Conservation (phyloP, 1,140 invertebrate species). For the Drosophila subobscura region DNA sequence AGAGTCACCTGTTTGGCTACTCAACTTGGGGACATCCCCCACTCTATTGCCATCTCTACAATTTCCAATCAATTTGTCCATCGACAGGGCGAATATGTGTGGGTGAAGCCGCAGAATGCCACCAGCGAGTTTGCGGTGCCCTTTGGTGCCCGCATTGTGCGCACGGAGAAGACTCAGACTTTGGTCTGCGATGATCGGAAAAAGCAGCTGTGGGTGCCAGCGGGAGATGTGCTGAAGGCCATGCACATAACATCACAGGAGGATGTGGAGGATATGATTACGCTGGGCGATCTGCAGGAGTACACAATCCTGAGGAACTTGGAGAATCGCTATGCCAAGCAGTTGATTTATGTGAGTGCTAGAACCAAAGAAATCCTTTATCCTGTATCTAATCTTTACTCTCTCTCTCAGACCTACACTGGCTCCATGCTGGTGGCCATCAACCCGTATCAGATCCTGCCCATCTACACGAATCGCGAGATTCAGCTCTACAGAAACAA, state of each 20-base stretch:
- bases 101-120: slow-evolving; percentile 88
- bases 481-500: slow-evolving; percentile 92
- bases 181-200: slow-evolving; percentile 92
- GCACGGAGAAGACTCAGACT: slow-evolving; percentile 90
- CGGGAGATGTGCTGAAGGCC: slow-evolving; percentile 88
- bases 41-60: slow-evolving; percentile 11
- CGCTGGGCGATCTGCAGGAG: slow-evolving; percentile 95
- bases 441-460: slow-evolving; percentile 96
- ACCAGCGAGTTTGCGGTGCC: slow-evolving; percentile 92
- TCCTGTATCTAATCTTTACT: background rate
- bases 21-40: slow-evolving; percentile 9
- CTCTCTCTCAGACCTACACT: slow-evolving; percentile 92
- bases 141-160: slow-evolving; percentile 91
- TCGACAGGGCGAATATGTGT: slow-evolving; percentile 91
- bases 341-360: slow-evolving; percentile 93
- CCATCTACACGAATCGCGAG: slow-evolving; percentile 95
- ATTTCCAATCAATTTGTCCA: slow-evolving; percentile 10
- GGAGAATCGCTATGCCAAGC: slow-evolving; percentile 94
- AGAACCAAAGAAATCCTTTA: background rate
- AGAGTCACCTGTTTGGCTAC: background rate
- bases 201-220: slow-evolving; percentile 86
- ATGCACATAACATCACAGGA: slow-evolving; percentile 94
- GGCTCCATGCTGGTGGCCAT: slow-evolving; percentile 96
- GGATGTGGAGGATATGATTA: slow-evolving; percentile 97
- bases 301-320: slow-evolving; percentile 96